phyloP scores from a whole-genome alignment of 2,797 vertebrate species.

The Fringilla coelebs region DNA sequence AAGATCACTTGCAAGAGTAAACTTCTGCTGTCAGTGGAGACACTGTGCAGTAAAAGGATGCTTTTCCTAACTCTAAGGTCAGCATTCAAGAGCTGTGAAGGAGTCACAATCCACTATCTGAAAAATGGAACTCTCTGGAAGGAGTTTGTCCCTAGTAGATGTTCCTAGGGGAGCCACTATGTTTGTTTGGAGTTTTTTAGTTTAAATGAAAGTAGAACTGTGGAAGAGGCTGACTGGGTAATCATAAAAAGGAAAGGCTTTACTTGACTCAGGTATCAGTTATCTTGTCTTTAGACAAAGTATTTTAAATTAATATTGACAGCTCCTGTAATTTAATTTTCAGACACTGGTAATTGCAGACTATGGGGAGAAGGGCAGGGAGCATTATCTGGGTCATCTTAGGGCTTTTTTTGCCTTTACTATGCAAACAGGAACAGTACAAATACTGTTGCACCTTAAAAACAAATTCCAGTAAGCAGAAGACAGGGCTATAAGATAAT shows the following conservation, averaged over 20 bases:
- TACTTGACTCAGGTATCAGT: not conserved
- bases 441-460: not conserved
- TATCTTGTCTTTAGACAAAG: not conserved
- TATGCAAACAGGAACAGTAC: not conserved
- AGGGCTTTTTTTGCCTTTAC: not conserved
- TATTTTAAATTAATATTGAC: not conserved
- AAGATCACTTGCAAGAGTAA: not conserved
- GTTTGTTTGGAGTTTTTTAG: not conserved
- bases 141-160: not conserved
- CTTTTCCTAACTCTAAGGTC: not conserved
- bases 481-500: not conserved
- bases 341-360: not conserved
- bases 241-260: not conserved
- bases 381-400: not conserved
- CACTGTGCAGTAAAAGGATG: not conserved
- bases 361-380: rapidly evolving
- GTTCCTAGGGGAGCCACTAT: not conserved
- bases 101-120: not conserved
- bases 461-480: not conserved
- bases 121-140: not conserved
- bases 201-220: not conserved
- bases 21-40: not conserved
- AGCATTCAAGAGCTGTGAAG: not conserved
- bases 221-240: not conserved
- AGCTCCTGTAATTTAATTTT: not conserved